Conservation (phyloP, 2,797 vertebrate species). For the Enoplosus armatus region DNA sequence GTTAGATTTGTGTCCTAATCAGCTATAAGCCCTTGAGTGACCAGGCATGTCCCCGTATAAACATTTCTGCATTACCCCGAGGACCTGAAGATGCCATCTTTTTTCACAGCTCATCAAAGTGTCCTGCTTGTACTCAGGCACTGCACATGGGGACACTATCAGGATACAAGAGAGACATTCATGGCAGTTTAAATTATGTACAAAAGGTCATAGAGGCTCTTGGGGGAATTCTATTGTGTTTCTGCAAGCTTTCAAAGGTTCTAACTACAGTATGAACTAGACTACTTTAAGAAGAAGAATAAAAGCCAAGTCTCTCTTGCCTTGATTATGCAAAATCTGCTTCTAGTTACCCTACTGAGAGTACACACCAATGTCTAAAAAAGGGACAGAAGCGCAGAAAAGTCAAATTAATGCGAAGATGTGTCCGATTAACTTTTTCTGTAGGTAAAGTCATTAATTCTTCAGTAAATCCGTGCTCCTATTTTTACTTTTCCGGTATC, state of each 20-base stretch:
- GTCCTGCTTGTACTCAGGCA: constrained; percentile 27
- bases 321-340: constrained; percentile 53
- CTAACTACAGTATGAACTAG: constrained; percentile 39
- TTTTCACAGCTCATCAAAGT: constrained; percentile 60
- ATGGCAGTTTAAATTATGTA: constrained; percentile 56
- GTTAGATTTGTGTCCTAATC: constrained; percentile 80
- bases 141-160: constrained; percentile 38
- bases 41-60: constrained; percentile 60
- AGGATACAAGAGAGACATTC: constrained; percentile 46
- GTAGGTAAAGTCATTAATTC: constrained; percentile 2
- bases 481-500: constrained; percentile 25
- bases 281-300: constrained; percentile 39
- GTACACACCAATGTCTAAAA: constrained; percentile 28
- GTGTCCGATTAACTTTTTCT: constrained; percentile 26
- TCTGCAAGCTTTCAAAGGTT: constrained; percentile 53
- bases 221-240: constrained; percentile 44
- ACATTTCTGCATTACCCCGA: constrained; percentile 53
- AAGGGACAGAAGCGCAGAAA: background rate
- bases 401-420: constrained; percentile 21
- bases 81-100: constrained; percentile 52
- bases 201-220: constrained; percentile 57
- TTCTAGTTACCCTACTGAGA: constrained; percentile 28
- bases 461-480: background rate
- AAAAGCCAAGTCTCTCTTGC: constrained; percentile 44
- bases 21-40: constrained; percentile 73